Evolutionary conservation across 2,113 vertebrate species (phyloP), one percentile per base, ranked within the genome.

Genomic region (Oceanites oceanicus): DNA sequence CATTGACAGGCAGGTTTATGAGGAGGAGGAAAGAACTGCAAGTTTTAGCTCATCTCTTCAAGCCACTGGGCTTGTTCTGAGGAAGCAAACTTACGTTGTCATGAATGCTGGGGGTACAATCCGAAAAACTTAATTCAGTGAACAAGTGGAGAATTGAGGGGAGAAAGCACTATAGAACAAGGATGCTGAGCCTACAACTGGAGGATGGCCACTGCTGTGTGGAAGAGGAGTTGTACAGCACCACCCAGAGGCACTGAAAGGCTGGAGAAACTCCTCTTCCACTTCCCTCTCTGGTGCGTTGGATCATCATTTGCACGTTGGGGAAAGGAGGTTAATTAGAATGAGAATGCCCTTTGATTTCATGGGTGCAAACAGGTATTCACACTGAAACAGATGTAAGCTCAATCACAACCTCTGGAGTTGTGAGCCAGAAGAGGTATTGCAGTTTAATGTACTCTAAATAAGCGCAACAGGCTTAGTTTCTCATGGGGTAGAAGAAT

Each of bases 241-340:
- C 19, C 44, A 56, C 13, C 11, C 42, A 53, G 55, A 56, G 36
- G 18, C 13, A 36, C 34, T 25, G 52, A 27, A 75, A 80, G 17
- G 11, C 62, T 79, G 49, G 15, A 53, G 40, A 65, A 53, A 9
- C 66, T 90, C 17, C 8, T 62, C 25, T 15, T 47, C 17, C 10
- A 5, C 44, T 58, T 87, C 20, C 14, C 6, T 75, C 7, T 52
- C 36, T 80, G 40, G 8, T 26, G 11, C 1, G 0, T 15, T 29
- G 25, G 8, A 21, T 88, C 18, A 42, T 78, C 5, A 26, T 55
- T 67, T 71, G 22, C 0, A 0, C 0, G 0, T 36, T 45, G 12
- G 63, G 3, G 5, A 75, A 74, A 63, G 11, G 10, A 74, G 34
- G 7, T 50, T 84, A 59, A 44, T 62, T 62, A 72, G 79, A 52